phyloP scores from a whole-genome alignment of 2,113 vertebrate genomes.

The Nibea coibor region DNA sequence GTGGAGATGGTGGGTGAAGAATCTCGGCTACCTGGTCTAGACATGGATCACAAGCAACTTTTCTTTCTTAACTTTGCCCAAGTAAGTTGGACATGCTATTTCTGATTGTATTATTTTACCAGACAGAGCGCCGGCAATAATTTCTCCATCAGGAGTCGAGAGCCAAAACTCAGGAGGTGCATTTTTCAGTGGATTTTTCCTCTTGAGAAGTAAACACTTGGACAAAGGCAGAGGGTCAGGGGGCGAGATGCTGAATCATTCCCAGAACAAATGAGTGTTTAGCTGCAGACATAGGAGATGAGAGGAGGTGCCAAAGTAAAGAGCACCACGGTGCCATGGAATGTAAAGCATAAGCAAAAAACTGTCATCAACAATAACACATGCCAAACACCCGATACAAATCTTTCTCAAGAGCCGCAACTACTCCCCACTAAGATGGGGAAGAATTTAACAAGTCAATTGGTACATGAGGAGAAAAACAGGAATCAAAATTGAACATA shows the following conservation, averaged over 20 bases:
- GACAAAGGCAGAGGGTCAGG: conserved; percentile 18
- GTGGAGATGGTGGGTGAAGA: conserved; percentile 89
- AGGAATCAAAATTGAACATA: neutral
- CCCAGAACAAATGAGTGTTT: conserved; percentile 16
- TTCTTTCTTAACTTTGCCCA: conserved; percentile 98
- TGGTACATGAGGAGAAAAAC: neutral
- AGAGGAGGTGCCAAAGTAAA: conserved; percentile 48
- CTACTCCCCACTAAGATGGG: neutral
- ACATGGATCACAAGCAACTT: conserved; percentile 92
- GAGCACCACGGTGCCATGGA: conserved; percentile 19
- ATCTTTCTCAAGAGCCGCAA: neutral
- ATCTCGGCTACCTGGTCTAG: conserved; percentile 89
- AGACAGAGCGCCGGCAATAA: neutral
- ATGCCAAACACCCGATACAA: neutral
- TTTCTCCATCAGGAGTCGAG: conserved; percentile 4
- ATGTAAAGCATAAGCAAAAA: conserved; percentile 14
- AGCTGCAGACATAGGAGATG: neutral
- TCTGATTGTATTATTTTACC: neutral
- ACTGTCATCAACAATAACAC: conserved; percentile 3
- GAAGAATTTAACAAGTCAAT: neutral
- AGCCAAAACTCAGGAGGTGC: neutral
- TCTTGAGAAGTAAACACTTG: conserved; percentile 30
- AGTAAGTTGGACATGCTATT: conserved; percentile 78
- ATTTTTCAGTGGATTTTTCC: conserved; percentile 12
- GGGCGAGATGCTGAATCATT: conserved; percentile 21